These are phyloP conservation scores for Sinhomidia bicolor DNA, from an alignment of 2,888 invertebrate species.

Conservation along the genomic window DNA sequence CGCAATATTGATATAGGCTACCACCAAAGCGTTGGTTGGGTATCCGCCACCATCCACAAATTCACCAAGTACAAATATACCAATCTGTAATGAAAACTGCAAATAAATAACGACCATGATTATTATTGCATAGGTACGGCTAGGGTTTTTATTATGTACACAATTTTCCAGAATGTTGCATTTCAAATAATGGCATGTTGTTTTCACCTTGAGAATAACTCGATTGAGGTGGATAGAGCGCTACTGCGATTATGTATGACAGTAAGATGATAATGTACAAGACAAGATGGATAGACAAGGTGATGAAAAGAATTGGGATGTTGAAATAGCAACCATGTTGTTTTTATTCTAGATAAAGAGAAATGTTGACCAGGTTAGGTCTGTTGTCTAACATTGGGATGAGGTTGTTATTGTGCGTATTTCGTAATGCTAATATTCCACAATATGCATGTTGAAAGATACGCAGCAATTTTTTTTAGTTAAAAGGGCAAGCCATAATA, in stretches of 20 bases:
- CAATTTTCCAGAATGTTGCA: no score
- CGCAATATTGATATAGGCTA: neutral
- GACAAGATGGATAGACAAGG: neutral
- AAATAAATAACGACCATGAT: no score
- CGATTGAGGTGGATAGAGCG: neutral
- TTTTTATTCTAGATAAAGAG: neutral
- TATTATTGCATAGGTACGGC: no score
- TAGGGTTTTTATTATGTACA: no score
- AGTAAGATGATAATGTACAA: neutral
- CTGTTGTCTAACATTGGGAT: neutral
- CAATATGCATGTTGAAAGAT: no score
- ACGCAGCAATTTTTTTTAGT: no score
- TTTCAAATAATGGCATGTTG: neutral
- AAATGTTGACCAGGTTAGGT: constrained; percentile 42
- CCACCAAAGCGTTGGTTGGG: no score
- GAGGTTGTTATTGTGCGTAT: neutral
- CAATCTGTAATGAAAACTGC: no score
- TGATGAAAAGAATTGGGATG: neutral
- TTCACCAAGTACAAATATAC: no score
- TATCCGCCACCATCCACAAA: no score
- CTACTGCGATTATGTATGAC: neutral
- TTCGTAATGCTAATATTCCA: neutral
- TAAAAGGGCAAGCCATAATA: no score
- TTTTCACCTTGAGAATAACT: constrained; percentile 1
- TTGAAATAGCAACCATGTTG: neutral